phyloP scores from a whole-genome alignment of 1,140 invertebrate species.

The Scylla paramamosain region DNA sequence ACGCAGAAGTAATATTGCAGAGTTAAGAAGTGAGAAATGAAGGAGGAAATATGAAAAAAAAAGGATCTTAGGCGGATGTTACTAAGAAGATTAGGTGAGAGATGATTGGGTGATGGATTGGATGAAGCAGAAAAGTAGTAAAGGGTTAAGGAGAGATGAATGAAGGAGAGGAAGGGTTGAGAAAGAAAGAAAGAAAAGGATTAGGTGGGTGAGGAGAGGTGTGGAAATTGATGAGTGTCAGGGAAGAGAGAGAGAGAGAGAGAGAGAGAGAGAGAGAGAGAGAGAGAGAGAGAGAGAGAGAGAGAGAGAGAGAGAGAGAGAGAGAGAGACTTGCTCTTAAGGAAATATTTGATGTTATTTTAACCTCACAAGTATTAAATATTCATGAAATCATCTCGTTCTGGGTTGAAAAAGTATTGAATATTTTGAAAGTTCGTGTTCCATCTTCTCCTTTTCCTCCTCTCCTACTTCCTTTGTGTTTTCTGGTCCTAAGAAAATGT shows the following conservation, averaged over 20 bases:
- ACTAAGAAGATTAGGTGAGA: background rate
- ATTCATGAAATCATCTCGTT: too few relatives aligned
- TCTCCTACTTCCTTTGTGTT: background rate
- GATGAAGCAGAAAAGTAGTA: background rate
- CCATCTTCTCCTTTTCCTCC: too few relatives aligned
- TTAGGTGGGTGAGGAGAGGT: background rate
- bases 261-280: background rate
- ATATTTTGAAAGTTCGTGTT: too few relatives aligned
- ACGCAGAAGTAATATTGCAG: background rate
- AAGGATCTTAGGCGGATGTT: background rate
- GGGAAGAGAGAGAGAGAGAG: background rate
- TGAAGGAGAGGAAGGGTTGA: background rate
- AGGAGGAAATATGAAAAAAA: background rate
- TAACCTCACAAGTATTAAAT: too few relatives aligned
- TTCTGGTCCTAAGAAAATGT: background rate
- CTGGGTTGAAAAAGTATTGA: too few relatives aligned
- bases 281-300: slow-evolving; percentile 25
- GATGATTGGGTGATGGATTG: background rate
- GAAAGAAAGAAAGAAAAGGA: background rate
- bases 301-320: slow-evolving; percentile 10
- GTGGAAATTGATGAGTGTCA: background rate
- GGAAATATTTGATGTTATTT: background rate
- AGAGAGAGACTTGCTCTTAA: background rate
- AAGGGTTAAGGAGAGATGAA: background rate
- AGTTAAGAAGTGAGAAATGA: background rate